Evolutionary conservation across 2,113 vertebrate species (phyloP).

Genomic region (Prinia subflava): DNA sequence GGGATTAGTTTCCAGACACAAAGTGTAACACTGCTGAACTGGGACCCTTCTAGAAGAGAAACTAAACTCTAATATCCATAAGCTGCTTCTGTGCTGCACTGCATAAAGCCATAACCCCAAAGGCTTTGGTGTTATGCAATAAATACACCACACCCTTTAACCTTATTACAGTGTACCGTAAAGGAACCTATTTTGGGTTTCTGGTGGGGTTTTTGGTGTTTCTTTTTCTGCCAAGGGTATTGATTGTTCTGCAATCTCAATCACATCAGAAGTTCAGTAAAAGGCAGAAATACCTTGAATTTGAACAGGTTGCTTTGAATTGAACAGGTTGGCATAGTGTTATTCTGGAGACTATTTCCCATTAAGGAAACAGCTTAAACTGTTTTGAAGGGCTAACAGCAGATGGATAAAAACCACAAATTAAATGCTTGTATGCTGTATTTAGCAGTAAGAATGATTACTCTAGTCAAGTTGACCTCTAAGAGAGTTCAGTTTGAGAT

Average conservation of each 20-base stretch:
- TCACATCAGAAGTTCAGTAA: background rate
- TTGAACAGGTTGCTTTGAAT: background rate
- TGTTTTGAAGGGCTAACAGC: background rate
- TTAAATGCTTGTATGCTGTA: background rate
- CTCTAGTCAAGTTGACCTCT: background rate
- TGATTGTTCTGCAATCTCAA: background rate
- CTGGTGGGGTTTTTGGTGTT: background rate
- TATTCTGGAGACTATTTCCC: background rate
- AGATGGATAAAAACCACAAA: background rate
- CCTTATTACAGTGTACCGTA: background rate
- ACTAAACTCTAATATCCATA: background rate
- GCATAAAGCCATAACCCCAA: background rate
- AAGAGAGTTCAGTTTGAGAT: background rate
- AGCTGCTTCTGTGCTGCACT: background rate
- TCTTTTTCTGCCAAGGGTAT: background rate
- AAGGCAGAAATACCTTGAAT: background rate
- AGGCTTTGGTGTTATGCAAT: background rate
- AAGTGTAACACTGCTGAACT: background rate
- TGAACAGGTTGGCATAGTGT: background rate
- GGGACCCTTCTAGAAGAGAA: background rate
- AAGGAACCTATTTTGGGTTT: background rate
- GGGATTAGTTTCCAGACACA: background rate
- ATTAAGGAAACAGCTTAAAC: background rate
- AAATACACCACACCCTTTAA: background rate
- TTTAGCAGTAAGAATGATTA: background rate